Conservation (phyloP, 2,888 invertebrate species). For the Harmothoe impar region DNA sequence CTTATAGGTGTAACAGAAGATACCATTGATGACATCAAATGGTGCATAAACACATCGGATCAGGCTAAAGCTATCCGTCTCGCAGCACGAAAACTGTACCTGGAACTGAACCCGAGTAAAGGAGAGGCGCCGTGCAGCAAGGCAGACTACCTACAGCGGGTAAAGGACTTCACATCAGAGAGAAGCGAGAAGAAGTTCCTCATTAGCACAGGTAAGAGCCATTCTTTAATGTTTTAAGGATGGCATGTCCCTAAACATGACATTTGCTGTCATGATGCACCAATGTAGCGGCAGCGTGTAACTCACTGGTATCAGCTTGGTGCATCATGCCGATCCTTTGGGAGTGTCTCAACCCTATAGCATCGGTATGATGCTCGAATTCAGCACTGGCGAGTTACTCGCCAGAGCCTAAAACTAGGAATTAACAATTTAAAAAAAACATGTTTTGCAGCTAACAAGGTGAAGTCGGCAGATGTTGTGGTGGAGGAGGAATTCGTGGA, state of each 20-base stretch:
- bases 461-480: constrained; percentile 11
- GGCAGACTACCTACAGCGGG: constrained; percentile 16
- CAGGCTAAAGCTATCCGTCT: not conserved
- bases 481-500: constrained; percentile 55
- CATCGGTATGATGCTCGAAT: too few species aligned
- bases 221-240: not conserved
- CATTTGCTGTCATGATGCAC: too few species aligned
- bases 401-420: too few species aligned
- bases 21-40: constrained; percentile 15
- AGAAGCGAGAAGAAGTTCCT: constrained; percentile 60
- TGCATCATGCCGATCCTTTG: too few species aligned
- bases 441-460: constrained; percentile 47
- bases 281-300: too few species aligned
- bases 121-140: not conserved
- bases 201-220: constrained; percentile 59
- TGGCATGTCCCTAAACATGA: too few species aligned
- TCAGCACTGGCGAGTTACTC: too few species aligned
- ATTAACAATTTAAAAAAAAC: too few species aligned
- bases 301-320: too few species aligned
- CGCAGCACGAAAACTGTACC: constrained; percentile 17
- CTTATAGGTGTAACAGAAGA: constrained; percentile 32
- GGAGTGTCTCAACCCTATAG: too few species aligned
- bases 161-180: constrained; percentile 22
- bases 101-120: not conserved
- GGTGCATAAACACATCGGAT: not conserved